Conservation (phyloP, 1,140 invertebrate genomes). For the Drosophila orena region DNA sequence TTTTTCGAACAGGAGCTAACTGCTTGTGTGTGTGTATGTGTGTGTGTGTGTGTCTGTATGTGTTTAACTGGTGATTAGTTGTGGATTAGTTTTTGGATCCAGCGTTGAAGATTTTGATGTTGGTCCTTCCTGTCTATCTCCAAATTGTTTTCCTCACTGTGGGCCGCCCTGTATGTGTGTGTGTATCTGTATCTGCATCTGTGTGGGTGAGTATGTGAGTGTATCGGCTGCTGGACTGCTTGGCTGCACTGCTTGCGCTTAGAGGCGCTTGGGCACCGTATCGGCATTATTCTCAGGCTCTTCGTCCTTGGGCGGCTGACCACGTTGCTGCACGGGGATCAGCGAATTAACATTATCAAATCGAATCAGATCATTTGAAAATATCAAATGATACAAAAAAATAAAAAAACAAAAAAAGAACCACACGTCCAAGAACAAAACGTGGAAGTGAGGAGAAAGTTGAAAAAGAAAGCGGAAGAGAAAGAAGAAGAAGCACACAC, state of each 20-base stretch:
- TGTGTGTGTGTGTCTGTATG: conserved; percentile 12
- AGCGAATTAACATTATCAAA: conserved; percentile 27
- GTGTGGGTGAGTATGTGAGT: conserved; percentile 29
- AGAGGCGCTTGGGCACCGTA: conserved; percentile 80
- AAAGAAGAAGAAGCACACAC: conserved; percentile 44
- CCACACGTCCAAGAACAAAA: conserved; percentile 54
- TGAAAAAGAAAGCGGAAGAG: conserved; percentile 70
- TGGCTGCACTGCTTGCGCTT: conserved; percentile 57
- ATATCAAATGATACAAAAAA: conserved; percentile 6
- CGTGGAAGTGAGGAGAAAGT: conserved; percentile 56
- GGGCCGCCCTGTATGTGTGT: conserved; percentile 17
- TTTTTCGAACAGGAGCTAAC: conserved; percentile 8
- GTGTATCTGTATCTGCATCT: conserved; percentile 6
- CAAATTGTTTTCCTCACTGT: conserved; percentile 32
- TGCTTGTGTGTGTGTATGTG: conserved; percentile 31
- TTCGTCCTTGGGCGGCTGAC: conserved; percentile 80
- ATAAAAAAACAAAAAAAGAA: conserved; percentile 1
- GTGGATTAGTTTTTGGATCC: conserved; percentile 25
- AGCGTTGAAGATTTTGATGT: conserved; percentile 49
- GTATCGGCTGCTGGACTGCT: conserved; percentile 60
- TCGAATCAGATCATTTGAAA: conserved; percentile 1
- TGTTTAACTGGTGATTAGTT: conserved; percentile 19
- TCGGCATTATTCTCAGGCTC: conserved; percentile 81
- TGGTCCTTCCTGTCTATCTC: conserved; percentile 43
- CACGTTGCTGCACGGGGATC: conserved; percentile 65